Conservation (phyloP, 64 coral and sea anemone genomes). For the Cladopsammia gracilis region DNA sequence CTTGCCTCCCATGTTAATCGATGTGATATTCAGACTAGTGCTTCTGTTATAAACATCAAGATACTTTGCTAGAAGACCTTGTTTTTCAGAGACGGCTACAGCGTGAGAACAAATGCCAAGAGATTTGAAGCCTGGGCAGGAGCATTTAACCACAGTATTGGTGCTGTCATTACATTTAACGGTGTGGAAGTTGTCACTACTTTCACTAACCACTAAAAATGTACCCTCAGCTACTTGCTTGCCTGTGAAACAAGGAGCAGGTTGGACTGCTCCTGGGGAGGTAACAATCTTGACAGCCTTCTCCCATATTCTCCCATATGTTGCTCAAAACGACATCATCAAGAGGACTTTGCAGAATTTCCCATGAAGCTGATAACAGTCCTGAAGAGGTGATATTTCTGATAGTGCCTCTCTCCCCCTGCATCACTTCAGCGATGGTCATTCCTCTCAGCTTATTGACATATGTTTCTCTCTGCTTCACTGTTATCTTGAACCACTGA, state of each 20-base stretch:
- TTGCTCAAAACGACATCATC: slow-evolving; percentile 62
- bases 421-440: slow-evolving; percentile 61
- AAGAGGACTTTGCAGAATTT: slow-evolving; percentile 45
- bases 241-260: slow-evolving; percentile 59
- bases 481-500: slow-evolving; percentile 70
- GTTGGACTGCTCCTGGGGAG: slow-evolving; percentile 51
- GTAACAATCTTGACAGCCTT: slow-evolving; percentile 67
- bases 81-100: slow-evolving; percentile 67
- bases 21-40: slow-evolving; percentile 60
- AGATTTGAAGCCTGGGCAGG: slow-evolving; percentile 78
- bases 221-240: slow-evolving; percentile 19
- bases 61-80: slow-evolving; percentile 65
- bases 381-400: not conserved
- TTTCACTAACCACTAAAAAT: slow-evolving; percentile 78
- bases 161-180: slow-evolving; percentile 54
- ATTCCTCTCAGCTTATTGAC: slow-evolving; percentile 46
- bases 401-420: slow-evolving; percentile 15
- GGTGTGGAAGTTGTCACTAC: slow-evolving; percentile 67
- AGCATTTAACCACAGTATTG: slow-evolving; percentile 64
- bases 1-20: slow-evolving; percentile 68
- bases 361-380: slow-evolving; percentile 56
- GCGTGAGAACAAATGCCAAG: slow-evolving; percentile 71
- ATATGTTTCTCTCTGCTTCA: slow-evolving; percentile 65
- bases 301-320: slow-evolving; percentile 81
- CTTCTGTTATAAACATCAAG: slow-evolving; percentile 53